A percentile compares a stretch with the other conserved stretches of the same genome.
These are phyloP conservation scores for Cistogaster globosa DNA, from an alignment of 2,888 invertebrate genomes.

Conservation along the genomic window DNA sequence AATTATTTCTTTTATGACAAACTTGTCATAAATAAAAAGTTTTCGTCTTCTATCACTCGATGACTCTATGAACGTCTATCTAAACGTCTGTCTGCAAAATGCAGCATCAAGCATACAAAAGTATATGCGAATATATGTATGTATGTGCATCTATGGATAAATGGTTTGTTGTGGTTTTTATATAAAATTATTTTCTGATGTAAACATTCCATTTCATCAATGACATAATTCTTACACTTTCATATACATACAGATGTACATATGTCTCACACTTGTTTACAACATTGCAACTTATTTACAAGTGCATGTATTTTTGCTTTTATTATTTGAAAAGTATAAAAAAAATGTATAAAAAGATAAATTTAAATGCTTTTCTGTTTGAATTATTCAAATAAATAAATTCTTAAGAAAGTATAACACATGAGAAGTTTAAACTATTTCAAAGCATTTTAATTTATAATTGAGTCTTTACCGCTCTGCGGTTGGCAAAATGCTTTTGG, in stretches of 20 bases:
- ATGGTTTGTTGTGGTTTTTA: conserved; percentile 6
- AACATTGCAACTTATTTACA: neutral
- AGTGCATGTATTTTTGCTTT: neutral
- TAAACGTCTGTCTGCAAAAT: neutral
- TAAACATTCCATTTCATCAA: neutral
- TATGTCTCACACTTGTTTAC: neutral
- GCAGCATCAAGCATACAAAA: too few species aligned
- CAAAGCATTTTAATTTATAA: too few species aligned
- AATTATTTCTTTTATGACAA: too few species aligned
- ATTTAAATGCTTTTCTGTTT: too few species aligned
- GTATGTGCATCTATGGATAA: neutral
- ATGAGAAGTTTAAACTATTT: too few species aligned
- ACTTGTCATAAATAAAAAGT: too few species aligned
- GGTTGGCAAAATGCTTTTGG: too few species aligned
- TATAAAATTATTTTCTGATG: neutral
- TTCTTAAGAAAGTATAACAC: too few species aligned
- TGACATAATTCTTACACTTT: neutral
- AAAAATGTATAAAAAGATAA: neutral
- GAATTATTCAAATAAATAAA: too few species aligned
- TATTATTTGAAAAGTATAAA: neutral
- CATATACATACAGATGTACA: neutral
- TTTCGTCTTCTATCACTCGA: neutral
- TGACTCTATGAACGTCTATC: neutral
- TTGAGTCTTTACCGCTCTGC: too few species aligned
- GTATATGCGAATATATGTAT: too few species aligned